These are phyloP conservation scores for Alcedo atthis DNA, from an alignment of 2,797 vertebrate genomes.

Conservation along the genomic window DNA sequence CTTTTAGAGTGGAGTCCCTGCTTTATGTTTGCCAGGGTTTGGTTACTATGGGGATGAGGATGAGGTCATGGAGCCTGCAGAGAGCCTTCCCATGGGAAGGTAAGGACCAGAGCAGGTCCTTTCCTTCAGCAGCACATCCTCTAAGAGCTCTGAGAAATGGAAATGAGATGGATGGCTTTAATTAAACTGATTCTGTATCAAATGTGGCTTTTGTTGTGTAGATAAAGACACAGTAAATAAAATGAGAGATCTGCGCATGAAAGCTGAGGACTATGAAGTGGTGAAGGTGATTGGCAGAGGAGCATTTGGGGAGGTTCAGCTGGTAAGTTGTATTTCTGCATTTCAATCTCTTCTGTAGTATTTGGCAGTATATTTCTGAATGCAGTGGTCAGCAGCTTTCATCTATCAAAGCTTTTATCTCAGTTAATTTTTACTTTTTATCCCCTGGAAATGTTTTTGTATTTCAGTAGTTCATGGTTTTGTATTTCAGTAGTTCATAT, in stretches of 20 bases:
- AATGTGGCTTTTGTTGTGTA: constrained; percentile 69
- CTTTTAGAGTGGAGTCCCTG: background rate
- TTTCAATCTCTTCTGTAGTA: background rate
- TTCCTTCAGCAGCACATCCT: background rate
- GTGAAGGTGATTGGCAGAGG: constrained; percentile 99
- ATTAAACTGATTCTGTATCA: background rate
- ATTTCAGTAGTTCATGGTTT: no score
- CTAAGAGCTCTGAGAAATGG: background rate
- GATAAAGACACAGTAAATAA: constrained; percentile 98
- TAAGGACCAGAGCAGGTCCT: background rate
- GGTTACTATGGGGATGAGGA: background rate
- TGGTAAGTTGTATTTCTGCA: constrained; percentile 82
- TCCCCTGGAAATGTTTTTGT: background rate
- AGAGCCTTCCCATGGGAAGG: background rate
- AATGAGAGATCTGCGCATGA: constrained; percentile 97
- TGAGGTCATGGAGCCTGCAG: background rate
- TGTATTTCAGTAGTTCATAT: background rate
- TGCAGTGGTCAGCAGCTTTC: background rate
- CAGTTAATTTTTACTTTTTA: background rate
- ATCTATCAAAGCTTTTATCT: background rate
- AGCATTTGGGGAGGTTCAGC: constrained; percentile 97
- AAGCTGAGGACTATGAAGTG: constrained; percentile 98
- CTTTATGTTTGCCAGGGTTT: background rate
- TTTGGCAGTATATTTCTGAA: background rate
- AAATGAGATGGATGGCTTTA: background rate